A percentile compares a stretch with the other conserved stretches of the same genome.
phyloP scores from a whole-genome alignment of 2,113 vertebrate species.

The Sinocyclocheilus maitianheensis region DNA sequence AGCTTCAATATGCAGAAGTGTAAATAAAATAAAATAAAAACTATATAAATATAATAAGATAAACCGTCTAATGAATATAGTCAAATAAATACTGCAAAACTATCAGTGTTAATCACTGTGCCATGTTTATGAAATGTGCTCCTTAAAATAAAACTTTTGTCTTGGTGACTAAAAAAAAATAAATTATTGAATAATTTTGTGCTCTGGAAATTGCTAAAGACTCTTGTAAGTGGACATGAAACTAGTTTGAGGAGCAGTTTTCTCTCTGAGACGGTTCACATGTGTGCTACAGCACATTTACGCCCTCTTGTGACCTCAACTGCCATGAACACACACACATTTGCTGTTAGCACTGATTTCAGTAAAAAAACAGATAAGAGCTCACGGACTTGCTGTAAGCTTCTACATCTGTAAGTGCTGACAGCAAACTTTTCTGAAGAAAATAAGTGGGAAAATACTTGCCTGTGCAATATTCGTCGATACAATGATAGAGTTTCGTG shows the following conservation, averaged over 20 bases:
- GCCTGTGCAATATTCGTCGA: no score
- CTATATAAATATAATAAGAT: neutral
- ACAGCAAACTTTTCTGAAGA: no score
- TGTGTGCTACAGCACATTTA: constrained; percentile 29
- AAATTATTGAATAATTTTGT: neutral
- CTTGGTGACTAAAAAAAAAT: neutral
- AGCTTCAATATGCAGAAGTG: no score
- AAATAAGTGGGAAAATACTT: no score
- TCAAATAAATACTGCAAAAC: no score
- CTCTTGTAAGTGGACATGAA: neutral
- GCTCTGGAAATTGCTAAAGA: neutral
- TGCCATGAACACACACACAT: no score
- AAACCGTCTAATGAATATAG: neutral
- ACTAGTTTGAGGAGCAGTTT: neutral
- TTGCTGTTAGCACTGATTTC: no score
- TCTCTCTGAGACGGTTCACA: no score
- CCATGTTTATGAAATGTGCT: neutral
- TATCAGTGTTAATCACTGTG: neutral
- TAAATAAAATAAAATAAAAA: neutral
- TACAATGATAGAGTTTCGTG: no score
- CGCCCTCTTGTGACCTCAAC: constrained; percentile 51
- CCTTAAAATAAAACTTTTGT: neutral
- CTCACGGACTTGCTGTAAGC: no score
- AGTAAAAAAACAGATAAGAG: no score
- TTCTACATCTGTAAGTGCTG: no score